These are phyloP conservation scores for Dasypus novemcinctus DNA, from an alignment of 2,113 vertebrate species.

Conservation along the genomic window DNA sequence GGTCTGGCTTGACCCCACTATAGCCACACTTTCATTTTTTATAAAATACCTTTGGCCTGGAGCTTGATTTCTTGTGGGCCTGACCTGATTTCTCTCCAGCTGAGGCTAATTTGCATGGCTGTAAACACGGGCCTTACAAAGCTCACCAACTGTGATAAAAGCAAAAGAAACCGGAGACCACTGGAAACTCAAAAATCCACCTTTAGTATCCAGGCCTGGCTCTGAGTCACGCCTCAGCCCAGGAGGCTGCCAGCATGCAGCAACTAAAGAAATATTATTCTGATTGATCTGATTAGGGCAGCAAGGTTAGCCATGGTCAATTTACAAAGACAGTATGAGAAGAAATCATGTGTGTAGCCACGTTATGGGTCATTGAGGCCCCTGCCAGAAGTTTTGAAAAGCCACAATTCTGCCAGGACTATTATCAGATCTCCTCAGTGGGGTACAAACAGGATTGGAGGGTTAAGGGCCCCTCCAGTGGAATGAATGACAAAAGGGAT, in stretches of 20 bases:
- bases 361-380: slow-evolving; percentile 69
- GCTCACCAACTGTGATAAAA: slow-evolving; percentile 79
- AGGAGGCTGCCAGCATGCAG: slow-evolving; percentile 58
- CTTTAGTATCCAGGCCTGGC: slow-evolving; percentile 58
- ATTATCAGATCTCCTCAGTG: slow-evolving; percentile 66
- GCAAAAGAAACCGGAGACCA: slow-evolving; percentile 68
- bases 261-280: slow-evolving; percentile 74
- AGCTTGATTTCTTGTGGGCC: slow-evolving; percentile 58
- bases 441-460: slow-evolving; percentile 69
- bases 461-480: slow-evolving; percentile 10
- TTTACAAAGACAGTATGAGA: slow-evolving; percentile 77
- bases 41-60: slow-evolving; percentile 66
- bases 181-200: slow-evolving; percentile 54
- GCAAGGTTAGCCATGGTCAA: slow-evolving; percentile 76
- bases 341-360: slow-evolving; percentile 72
- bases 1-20: neutral
- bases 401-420: slow-evolving; percentile 53
- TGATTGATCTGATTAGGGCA: slow-evolving; percentile 77
- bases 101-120: slow-evolving; percentile 79
- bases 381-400: slow-evolving; percentile 70
- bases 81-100: slow-evolving; percentile 73
- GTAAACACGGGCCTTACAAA: slow-evolving; percentile 73
- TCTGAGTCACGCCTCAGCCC: slow-evolving; percentile 60
- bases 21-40: slow-evolving; percentile 59
- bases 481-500: slow-evolving; percentile 57